Conservation (phyloP, 2,113 vertebrate species). For the Acrocephalus kingi region DNA sequence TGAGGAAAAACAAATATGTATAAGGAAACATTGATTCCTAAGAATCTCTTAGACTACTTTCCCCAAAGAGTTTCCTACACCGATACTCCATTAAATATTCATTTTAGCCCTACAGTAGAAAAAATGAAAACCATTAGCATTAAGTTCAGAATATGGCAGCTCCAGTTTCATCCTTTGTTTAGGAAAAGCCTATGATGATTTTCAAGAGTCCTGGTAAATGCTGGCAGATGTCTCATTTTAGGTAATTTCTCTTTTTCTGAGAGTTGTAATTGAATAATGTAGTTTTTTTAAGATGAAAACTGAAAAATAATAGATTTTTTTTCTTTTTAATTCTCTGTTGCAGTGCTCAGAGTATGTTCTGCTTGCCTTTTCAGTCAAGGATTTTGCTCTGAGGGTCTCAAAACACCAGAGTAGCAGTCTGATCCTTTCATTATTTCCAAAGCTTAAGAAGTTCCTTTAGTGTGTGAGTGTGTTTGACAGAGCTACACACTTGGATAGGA, state of each 20-base stretch:
- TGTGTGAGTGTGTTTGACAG: neutral
- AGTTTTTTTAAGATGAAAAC: neutral
- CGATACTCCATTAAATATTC: slow-evolving; percentile 16
- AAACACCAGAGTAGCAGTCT: neutral
- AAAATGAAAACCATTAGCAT: slow-evolving; percentile 11
- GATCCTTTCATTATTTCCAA: neutral
- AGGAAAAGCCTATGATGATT: neutral
- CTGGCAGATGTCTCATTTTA: neutral
- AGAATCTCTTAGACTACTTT: neutral
- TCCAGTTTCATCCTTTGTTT: neutral
- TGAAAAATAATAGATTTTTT: neutral
- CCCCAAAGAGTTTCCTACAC: neutral
- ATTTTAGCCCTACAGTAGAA: neutral
- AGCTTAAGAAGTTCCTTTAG: neutral
- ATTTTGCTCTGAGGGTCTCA: neutral
- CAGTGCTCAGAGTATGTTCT: neutral
- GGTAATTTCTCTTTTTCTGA: neutral
- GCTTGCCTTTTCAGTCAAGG: neutral
- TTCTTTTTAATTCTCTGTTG: neutral
- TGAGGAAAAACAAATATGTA: slow-evolving; percentile 25
- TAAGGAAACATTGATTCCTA: slow-evolving; percentile 32
- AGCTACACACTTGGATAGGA: neutral
- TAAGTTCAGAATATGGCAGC: neutral
- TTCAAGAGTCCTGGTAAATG: neutral
- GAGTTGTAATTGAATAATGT: neutral